Conservation (phyloP, 2,113 vertebrate genomes). For the Nicator chloris region DNA sequence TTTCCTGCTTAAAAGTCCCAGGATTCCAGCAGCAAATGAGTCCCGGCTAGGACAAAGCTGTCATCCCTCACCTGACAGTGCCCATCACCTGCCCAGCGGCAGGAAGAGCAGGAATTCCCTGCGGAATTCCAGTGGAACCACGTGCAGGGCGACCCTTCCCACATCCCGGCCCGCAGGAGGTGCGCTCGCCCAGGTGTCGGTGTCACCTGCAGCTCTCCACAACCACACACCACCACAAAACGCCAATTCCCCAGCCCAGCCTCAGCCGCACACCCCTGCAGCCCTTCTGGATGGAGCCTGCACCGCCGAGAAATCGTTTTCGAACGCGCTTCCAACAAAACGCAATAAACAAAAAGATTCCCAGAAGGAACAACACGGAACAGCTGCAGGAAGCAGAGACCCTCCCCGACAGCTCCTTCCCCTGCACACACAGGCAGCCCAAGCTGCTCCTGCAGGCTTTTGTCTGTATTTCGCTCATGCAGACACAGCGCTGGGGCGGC, state of each 20-base stretch:
- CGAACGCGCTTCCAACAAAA: not conserved
- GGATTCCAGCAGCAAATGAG: not conserved
- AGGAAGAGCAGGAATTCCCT: not conserved
- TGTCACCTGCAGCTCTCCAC: not conserved
- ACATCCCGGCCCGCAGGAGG: not conserved
- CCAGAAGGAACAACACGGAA: not conserved
- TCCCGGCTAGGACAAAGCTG: not conserved
- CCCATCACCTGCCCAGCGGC: not conserved
- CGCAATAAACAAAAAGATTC: not conserved
- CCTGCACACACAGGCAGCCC: not conserved
- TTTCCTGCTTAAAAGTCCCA: not conserved
- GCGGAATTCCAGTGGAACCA: rapidly evolving
- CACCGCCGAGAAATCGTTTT: not conserved
- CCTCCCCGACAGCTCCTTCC: not conserved
- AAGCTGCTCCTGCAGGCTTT: constrained; percentile 3
- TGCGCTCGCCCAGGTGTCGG: not conserved
- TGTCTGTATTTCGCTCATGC: not conserved
- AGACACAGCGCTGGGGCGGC: not conserved
- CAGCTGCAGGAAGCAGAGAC: not conserved
- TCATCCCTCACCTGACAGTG: not conserved
- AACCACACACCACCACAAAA: not conserved
- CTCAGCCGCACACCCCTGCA: not conserved
- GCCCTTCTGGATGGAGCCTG: rapidly evolving
- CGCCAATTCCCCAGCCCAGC: rapidly evolving
- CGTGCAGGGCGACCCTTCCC: not conserved